Percentiles rank a stretch among this genome's conserved stretches.
Evolutionary conservation across 1,140 invertebrate genomes (phyloP).

Genomic region (Eupeodes corollae): DNA sequence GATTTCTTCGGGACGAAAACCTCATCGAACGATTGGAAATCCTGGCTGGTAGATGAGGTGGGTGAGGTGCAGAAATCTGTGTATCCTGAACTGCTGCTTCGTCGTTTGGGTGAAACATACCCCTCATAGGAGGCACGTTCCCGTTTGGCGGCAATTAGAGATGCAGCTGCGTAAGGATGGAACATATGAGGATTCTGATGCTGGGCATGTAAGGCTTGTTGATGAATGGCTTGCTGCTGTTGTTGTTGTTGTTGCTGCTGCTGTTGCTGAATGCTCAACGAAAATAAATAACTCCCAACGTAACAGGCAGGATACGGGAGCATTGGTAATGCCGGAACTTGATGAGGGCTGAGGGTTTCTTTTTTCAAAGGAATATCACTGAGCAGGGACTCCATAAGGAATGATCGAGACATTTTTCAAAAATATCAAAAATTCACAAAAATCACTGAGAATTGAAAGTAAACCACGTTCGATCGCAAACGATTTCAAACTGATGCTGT

Average conservation of each 20-base stretch:
- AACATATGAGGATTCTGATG: slow-evolving; percentile 14
- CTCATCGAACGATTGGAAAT: background rate
- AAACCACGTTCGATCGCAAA: too few species aligned
- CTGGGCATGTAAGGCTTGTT: slow-evolving; percentile 10
- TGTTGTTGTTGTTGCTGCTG: slow-evolving; percentile 38
- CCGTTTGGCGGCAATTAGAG: slow-evolving; percentile 11
- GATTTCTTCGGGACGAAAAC: slow-evolving; percentile 11
- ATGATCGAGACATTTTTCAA: slow-evolving; percentile 56
- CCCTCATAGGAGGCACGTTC: too few species aligned
- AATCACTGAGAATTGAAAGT: too few species aligned
- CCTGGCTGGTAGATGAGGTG: slow-evolving; percentile 15
- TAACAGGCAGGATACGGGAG: slow-evolving; percentile 48
- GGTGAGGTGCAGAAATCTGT: slow-evolving; percentile 26
- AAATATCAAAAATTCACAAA: too few species aligned
- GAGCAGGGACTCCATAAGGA: slow-evolving; percentile 62
- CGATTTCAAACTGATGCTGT: too few species aligned
- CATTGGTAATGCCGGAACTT: slow-evolving; percentile 28
- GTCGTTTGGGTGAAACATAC: too few species aligned
- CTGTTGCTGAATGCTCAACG: slow-evolving; percentile 47
- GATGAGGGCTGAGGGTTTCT: slow-evolving; percentile 31
- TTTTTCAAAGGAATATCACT: slow-evolving; percentile 46
- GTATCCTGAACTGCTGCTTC: too few species aligned
- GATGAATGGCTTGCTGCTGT: slow-evolving; percentile 7
- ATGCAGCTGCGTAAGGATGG: slow-evolving; percentile 28
- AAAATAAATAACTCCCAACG: slow-evolving; percentile 49